Percentiles rank a stretch among this genome's conserved stretches.
These are phyloP conservation scores for Platysteira castanea DNA, from an alignment of 2,113 vertebrate species.

Conservation along the genomic window DNA sequence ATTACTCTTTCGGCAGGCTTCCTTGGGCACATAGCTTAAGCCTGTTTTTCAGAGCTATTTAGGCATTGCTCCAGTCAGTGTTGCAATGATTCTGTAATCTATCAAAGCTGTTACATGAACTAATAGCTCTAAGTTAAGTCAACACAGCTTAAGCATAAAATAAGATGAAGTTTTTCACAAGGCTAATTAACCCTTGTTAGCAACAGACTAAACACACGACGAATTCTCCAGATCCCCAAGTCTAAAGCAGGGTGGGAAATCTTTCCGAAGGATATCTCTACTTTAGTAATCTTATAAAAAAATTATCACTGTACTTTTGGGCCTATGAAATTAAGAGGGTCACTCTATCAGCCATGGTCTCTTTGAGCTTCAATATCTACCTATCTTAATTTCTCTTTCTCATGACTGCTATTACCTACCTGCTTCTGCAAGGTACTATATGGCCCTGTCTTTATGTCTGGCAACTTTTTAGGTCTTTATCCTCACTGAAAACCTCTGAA, in stretches of 20 bases:
- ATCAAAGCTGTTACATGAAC: conserved; percentile 41
- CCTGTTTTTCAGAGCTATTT: conserved; percentile 27
- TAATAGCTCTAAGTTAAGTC: conserved; percentile 43
- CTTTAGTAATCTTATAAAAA: neutral
- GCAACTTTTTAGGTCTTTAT: neutral
- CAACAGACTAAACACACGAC: neutral
- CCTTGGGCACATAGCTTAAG: neutral
- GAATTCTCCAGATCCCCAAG: neutral
- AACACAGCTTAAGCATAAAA: conserved; percentile 31
- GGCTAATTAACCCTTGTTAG: conserved; percentile 4
- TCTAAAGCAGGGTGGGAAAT: neutral
- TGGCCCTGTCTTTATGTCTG: neutral
- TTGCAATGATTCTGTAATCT: conserved; percentile 54
- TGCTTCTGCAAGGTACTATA: neutral
- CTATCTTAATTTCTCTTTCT: neutral
- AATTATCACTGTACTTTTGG: neutral
- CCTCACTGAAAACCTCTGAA: neutral
- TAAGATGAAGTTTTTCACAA: neutral
- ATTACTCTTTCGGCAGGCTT: neutral
- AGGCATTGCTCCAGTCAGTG: conserved; percentile 46
- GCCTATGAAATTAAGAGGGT: neutral
- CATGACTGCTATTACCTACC: neutral
- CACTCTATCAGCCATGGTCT: neutral
- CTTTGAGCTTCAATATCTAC: neutral
- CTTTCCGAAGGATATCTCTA: neutral